Evolutionary conservation across 2,113 vertebrate species (phyloP), one percentile per base, ranked within the genome.

Genomic region (Rhinopomastus cyanomelas): DNA sequence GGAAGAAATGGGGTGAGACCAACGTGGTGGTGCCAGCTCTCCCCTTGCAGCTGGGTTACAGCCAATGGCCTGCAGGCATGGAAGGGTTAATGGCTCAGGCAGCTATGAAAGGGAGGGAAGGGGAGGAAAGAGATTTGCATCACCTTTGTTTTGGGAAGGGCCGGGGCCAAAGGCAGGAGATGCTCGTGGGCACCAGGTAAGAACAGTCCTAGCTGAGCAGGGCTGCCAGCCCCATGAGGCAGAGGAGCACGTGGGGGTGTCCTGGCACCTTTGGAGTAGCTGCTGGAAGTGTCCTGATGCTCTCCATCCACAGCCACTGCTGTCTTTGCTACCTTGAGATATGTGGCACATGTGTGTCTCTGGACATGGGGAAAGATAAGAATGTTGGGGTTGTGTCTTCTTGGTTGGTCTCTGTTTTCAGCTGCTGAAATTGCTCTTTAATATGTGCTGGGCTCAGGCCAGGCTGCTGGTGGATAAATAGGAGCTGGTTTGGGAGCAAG

Each of bases 331-430:
- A 0, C 34, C 6, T 25, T 27, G 59, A 89, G 49, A 25, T 53
- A 46, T 0, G 8, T 36, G 74, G 46, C 34, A 19, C 2, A 0
- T 1, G 1, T 14, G 32, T 59, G 14, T 22, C 73, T 37, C 44
- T 34, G 9, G 64, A 52, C 34, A 23, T 1, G 0, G 4, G 30
- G 59, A 4, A 13, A 8, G 2, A 3, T 0, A 0, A 5, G 55
- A 39, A 39, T 10, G 6, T 4, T 4, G 0, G 17, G 16, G 3
- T 15, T 23, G 9, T 2, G 5, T 12, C 34, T 2, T 1, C n/a
- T 52, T 12, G 20, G 71, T 52, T 30, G 57, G 57, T 22, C 14
- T 32, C 25, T 51, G 39, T 26, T n/a, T 42, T 26, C 9, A n/a
- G 36, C 53, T 29, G 25, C 36, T 67, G 53, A 26, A n/a, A 18